These are phyloP conservation scores for Diarsia mendica DNA, from an alignment of 2,888 invertebrate species.

Conservation along the genomic window DNA sequence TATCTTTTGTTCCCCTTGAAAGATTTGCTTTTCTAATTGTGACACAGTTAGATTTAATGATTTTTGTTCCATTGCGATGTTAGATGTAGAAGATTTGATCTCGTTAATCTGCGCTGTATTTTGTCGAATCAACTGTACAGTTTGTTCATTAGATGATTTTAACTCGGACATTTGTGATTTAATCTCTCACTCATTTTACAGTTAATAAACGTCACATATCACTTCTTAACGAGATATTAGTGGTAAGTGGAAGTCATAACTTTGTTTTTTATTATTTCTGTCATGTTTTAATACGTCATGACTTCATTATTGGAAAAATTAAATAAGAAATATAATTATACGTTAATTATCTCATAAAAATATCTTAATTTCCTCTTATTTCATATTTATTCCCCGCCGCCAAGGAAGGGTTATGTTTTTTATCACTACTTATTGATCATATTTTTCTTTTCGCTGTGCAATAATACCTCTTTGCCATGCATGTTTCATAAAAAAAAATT, in stretches of 20 bases:
- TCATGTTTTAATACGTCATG: not conserved
- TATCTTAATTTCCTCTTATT: not conserved
- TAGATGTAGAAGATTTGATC: no score
- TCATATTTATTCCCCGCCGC: not conserved
- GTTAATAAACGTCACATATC: not conserved
- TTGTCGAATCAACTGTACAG: no score
- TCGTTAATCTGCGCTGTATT: no score
- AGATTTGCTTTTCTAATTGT: no score
- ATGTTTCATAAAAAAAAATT: no score
- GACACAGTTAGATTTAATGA: no score
- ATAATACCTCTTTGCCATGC: no score
- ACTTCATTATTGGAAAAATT: not conserved
- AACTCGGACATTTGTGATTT: no score
- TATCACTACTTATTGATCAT: not conserved
- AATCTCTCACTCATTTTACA: no score
- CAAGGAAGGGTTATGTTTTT: not conserved
- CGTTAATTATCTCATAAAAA: not conserved
- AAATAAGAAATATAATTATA: not conserved
- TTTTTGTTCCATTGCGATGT: no score
- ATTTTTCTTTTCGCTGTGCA: not conserved
- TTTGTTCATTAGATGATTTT: no score
- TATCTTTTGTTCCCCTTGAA: no score
- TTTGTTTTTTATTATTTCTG: not conserved
- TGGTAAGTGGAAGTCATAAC: constrained; percentile 1
- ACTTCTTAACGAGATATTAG: constrained; percentile 1